These are phyloP conservation scores for Antheraea yamamai DNA, from an alignment of 2,888 invertebrate species.

Conservation along the genomic window DNA sequence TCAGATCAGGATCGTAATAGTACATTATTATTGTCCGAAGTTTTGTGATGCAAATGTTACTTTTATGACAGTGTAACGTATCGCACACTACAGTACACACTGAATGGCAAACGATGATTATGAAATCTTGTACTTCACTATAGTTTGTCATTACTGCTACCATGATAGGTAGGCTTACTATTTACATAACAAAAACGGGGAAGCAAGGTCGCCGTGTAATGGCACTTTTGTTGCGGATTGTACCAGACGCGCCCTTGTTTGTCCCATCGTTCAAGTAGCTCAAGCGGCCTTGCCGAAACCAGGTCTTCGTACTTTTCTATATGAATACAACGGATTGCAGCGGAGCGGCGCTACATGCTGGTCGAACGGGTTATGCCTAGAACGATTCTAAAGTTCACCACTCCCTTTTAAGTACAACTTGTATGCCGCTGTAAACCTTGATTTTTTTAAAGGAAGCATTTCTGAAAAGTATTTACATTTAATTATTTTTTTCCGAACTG, in stretches of 20 bases:
- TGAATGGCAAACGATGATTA: background rate
- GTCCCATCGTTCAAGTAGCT: slow-evolving; percentile 44
- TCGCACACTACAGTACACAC: background rate
- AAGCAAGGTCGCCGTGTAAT: slow-evolving; percentile 28
- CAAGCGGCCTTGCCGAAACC: slow-evolving; percentile 33
- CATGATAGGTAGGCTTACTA: background rate
- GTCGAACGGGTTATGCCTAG: background rate
- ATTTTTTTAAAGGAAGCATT: too few species aligned
- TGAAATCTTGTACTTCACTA: background rate
- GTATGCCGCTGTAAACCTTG: too few species aligned
- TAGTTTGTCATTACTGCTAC: background rate
- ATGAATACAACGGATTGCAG: background rate
- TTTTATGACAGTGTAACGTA: background rate
- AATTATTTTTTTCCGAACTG: too few species aligned
- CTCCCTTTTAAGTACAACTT: background rate
- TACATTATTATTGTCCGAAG: background rate
- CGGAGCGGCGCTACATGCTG: too few species aligned
- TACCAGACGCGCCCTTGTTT: slow-evolving; percentile 51
- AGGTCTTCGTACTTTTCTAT: background rate
- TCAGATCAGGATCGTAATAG: background rate
- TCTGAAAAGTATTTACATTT: too few species aligned
- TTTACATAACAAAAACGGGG: background rate
- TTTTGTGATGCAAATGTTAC: background rate
- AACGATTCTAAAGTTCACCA: background rate
- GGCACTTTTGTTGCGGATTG: slow-evolving; percentile 32